Conservation (phyloP, 2,113 vertebrate genomes). For the Trinectes maculatus region DNA sequence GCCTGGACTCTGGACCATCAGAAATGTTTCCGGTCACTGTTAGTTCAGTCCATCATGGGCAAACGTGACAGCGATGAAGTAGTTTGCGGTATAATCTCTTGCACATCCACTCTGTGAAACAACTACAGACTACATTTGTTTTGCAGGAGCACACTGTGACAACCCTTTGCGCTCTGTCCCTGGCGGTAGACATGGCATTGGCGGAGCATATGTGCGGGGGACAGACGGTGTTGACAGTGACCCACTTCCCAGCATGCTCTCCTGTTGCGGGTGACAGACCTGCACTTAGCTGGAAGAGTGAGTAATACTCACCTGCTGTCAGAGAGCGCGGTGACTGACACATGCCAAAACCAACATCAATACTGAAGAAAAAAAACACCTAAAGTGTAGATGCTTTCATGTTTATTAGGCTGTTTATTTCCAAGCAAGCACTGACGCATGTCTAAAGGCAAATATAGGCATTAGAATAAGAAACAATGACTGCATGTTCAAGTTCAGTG, state of each 20-base stretch:
- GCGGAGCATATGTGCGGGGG: conserved; percentile 48
- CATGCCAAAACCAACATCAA: conserved; percentile 15
- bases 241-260: conserved; percentile 55
- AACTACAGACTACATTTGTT: not conserved
- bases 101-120: not conserved
- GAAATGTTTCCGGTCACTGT: not conserved
- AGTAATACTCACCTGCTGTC: conserved; percentile 44
- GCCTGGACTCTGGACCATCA: not conserved
- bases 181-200: conserved; percentile 18
- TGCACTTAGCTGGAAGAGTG: conserved; percentile 46
- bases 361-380: not conserved
- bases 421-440: not conserved
- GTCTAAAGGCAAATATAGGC: not conserved
- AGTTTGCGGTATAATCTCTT: not conserved
- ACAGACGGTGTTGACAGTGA: conserved; percentile 45
- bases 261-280: conserved; percentile 57
- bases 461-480: not conserved
- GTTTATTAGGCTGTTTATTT: not conserved
- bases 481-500: too few species aligned
- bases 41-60: not conserved
- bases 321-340: conserved; percentile 31
- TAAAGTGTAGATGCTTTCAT: not conserved
- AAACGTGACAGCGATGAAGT: conserved; percentile 4
- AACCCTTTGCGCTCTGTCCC: too few species aligned
- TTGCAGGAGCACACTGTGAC: conserved; percentile 30